These are phyloP conservation scores for Corythoichthys haematopterus DNA, from an alignment of 2,113 vertebrate species.

Conservation along the genomic window DNA sequence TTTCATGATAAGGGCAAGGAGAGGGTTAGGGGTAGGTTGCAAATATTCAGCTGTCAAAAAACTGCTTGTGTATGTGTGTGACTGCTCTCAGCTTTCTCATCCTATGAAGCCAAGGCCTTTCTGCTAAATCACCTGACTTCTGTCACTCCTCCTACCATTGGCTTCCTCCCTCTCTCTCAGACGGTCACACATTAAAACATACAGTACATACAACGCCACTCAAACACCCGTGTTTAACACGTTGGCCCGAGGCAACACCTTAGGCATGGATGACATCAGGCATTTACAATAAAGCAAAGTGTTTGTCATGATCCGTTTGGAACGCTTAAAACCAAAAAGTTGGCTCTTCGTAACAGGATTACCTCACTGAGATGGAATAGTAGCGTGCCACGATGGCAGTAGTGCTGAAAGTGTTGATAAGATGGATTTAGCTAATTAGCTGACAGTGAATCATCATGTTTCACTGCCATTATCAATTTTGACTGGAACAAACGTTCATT, in stretches of 20 bases:
- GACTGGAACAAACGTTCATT: too few relatives aligned
- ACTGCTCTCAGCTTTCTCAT: neutral
- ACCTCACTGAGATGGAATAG: too few relatives aligned
- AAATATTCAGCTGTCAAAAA: neutral
- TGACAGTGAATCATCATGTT: too few relatives aligned
- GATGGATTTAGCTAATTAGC: too few relatives aligned
- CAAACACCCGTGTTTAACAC: neutral
- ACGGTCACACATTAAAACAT: neutral
- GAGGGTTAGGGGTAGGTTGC: neutral
- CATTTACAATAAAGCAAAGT: neutral
- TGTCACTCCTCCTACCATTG: neutral
- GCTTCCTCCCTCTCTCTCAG: neutral
- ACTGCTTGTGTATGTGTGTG: neutral
- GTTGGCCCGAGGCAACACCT: neutral
- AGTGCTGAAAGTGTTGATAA: too few relatives aligned
- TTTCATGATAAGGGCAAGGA: neutral
- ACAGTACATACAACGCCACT: neutral
- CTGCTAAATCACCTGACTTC: slow-evolving; percentile 38
- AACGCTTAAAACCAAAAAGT: neutral
- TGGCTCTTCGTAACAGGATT: too few relatives aligned
- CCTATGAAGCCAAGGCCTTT: slow-evolving; percentile 12
- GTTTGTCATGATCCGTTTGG: neutral
- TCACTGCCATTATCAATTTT: too few relatives aligned
- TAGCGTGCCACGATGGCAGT: too few relatives aligned
- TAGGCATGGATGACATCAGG: neutral